phyloP scores from a whole-genome alignment of 2,888 invertebrate species.

The Cyrtodaria siliqua region DNA sequence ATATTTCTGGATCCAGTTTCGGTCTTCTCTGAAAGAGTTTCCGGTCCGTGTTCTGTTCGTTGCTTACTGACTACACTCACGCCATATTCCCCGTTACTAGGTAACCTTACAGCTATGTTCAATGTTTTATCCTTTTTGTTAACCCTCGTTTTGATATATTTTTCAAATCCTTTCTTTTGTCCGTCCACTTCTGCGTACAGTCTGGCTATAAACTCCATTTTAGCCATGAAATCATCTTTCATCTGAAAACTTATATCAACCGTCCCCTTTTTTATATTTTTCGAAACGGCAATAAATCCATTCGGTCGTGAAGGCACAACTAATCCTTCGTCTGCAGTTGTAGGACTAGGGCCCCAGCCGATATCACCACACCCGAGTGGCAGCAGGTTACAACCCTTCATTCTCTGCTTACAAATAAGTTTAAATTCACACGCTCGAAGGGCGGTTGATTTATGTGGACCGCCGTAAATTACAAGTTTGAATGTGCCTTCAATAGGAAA shows the following conservation, averaged over 20 bases:
- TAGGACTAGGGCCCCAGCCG: constrained; percentile 53
- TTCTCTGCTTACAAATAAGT: constrained; percentile 27
- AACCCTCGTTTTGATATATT: not conserved
- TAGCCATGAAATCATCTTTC: constrained; percentile 14
- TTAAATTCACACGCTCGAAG: constrained; percentile 40
- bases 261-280: not conserved
- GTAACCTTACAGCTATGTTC: constrained; percentile 10
- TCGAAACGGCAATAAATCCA: constrained; percentile 27
- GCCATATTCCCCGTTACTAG: constrained; percentile 26
- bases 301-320: constrained; percentile 40
- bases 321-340: constrained; percentile 28
- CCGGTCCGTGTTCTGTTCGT: too few relatives aligned
- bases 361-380: constrained; percentile 32
- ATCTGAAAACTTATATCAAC: constrained; percentile 21
- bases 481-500: constrained; percentile 40
- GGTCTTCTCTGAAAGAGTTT: too few relatives aligned
- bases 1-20: too few relatives aligned
- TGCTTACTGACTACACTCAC: not conserved
- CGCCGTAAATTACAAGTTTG: constrained; percentile 41
- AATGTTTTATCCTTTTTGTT: not conserved
- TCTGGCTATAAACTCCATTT: constrained; percentile 11
- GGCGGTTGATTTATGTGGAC: constrained; percentile 21
- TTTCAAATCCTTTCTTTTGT: not conserved
- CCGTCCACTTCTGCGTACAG: constrained; percentile 6
- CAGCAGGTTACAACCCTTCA: constrained; percentile 21